These are phyloP conservation scores for Oikopleura vanhoeffeni DNA, from an alignment of 23 tunicate genomes.

Conservation along the genomic window DNA sequence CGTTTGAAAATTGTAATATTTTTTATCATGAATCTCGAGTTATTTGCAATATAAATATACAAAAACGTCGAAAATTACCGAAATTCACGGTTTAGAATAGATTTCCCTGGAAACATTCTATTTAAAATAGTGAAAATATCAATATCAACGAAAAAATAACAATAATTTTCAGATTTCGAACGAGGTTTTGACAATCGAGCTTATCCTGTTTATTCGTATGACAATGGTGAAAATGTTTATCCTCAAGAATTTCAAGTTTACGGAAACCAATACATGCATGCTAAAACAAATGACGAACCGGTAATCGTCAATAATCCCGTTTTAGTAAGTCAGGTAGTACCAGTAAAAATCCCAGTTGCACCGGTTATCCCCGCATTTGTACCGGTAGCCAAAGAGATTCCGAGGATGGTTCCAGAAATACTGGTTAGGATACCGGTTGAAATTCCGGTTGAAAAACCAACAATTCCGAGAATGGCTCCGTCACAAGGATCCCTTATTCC, in stretches of 20 bases:
- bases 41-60: no score
- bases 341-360: no score
- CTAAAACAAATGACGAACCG: not conserved
- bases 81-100: no score
- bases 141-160: no score
- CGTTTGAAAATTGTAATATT: no score
- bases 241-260: not conserved
- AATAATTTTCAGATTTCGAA: constrained; percentile 12
- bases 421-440: not conserved
- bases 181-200: not conserved
- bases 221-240: not conserved
- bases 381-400: not conserved
- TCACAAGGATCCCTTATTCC: no score
- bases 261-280: not conserved
- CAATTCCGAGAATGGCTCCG: not conserved
- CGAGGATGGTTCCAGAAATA: not conserved
- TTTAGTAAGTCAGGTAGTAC: no score
- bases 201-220: not conserved
- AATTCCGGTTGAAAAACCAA: not conserved
- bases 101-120: no score
- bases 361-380: not conserved
- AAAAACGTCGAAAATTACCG: no score
- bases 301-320: not conserved
- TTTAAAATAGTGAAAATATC: no score
- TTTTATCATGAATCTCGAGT: no score